Evolutionary conservation across 2,113 vertebrate genomes (phyloP), one percentile per base, ranked within the genome.

Genomic region (Bucco capensis): DNA sequence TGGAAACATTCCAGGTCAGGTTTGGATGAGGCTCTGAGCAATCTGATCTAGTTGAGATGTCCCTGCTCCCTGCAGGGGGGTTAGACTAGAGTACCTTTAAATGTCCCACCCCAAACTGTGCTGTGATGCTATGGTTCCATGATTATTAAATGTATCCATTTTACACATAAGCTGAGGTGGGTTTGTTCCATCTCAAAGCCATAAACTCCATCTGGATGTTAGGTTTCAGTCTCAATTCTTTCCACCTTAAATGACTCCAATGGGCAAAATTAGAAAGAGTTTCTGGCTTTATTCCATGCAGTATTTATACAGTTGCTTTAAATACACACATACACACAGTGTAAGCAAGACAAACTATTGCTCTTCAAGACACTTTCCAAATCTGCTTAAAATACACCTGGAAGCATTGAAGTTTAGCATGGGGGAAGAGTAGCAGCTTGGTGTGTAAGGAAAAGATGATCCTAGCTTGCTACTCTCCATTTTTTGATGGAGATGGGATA

Each of bases 181-280:
- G 92, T 95, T 77, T 57, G 19, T 81, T 57, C 72, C 44, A 84
- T 86, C 37, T 89, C 66, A 86, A 88, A 93, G 31, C 21, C 47
- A 88, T 89, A 89, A 85, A 89, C 21, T 76, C 66, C 2, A 14
- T 50, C 75, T 86, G 60, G 30, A n/a, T 71, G 42, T 84, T 75
- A 10, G 2, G 35, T 62, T 90, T 92, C 0, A 1, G 30, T 62
- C 54, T 87, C 70, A 82, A 15, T 66, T 84, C 8, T 89, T 95
- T 89, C 70, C 38, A 66, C 33, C 13, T 77, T 65, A 91, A 93
- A 87, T 93, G 76, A 93, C 22, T 89, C 81, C 90, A 85, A 27
- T 80, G 86, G 64, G 89, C 27, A 89, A 94, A 96, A 92, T 92
- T 94, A 96, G 28, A 94, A 96, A 94, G 49, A 94, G 46, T 75